Evolutionary conservation across 2,888 invertebrate genomes (phyloP).

Genomic region (Chrysomela aeneicollis): DNA sequence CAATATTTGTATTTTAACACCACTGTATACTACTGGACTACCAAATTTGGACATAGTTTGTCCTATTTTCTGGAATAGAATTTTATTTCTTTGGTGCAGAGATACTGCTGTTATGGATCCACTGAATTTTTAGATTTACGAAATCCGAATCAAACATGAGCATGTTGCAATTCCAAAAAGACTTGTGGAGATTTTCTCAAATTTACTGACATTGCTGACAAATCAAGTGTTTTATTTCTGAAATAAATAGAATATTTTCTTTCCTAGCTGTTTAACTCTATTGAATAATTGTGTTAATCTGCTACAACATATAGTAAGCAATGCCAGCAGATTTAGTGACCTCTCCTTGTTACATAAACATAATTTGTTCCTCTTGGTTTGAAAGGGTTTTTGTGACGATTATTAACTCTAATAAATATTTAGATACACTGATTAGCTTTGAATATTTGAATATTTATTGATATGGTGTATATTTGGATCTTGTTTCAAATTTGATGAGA

Average conservation of each 20-base stretch:
- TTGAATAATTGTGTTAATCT: too few relatives aligned
- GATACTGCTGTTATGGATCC: too few relatives aligned
- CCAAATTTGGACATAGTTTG: too few relatives aligned
- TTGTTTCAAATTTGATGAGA: slow-evolving; percentile 21
- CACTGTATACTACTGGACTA: too few relatives aligned
- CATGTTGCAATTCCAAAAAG: neutral
- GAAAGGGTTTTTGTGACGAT: neutral
- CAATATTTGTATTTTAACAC: too few relatives aligned
- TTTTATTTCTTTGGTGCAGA: too few relatives aligned
- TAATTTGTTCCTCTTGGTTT: neutral
- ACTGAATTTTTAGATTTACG: too few relatives aligned
- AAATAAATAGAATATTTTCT: too few relatives aligned
- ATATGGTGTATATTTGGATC: slow-evolving; percentile 8
- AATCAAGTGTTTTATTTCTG: neutral
- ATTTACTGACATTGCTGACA: too few relatives aligned
- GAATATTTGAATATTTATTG: slow-evolving; percentile 22
- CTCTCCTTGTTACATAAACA: neutral
- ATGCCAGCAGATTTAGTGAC: neutral
- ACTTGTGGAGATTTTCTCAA: neutral
- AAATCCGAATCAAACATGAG: neutral
- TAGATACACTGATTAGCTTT: slow-evolving; percentile 9
- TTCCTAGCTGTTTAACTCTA: too few relatives aligned
- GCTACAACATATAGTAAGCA: too few relatives aligned
- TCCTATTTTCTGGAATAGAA: too few relatives aligned
- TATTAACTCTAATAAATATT: slow-evolving; percentile 23